phyloP scores from a whole-genome alignment of 2,888 invertebrate genomes.

The Drosophila diplacantha region DNA sequence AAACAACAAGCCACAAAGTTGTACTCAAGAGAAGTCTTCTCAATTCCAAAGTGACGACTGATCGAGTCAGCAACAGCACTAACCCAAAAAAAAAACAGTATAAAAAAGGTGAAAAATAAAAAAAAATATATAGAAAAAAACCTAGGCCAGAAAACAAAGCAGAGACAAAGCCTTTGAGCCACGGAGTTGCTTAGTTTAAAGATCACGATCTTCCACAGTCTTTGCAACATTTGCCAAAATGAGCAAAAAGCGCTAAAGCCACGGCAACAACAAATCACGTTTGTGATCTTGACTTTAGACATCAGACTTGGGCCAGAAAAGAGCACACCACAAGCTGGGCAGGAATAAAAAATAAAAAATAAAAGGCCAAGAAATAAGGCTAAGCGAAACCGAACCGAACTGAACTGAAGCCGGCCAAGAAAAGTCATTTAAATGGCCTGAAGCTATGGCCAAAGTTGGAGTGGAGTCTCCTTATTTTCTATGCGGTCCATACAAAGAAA shows the following conservation, averaged over 20 bases:
- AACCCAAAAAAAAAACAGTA: neutral
- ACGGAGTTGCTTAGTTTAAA: conserved; percentile 61
- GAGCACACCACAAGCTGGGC: conserved; percentile 21
- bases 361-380: conserved; percentile 32
- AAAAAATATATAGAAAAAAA: conserved; percentile 16
- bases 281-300: conserved; percentile 71
- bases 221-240: conserved; percentile 62
- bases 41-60: conserved; percentile 62
- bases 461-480: conserved; percentile 35
- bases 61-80: conserved; percentile 61
- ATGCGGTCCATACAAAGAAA: conserved; percentile 12
- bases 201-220: conserved; percentile 66
- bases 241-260: conserved; percentile 46
- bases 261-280: conserved; percentile 62
- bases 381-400: conserved; percentile 42
- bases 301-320: conserved; percentile 37
- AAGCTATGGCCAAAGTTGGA: conserved; percentile 29
- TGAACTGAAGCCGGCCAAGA: conserved; percentile 53
- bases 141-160: conserved; percentile 24
- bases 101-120: conserved; percentile 24
- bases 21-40: conserved; percentile 32
- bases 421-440: conserved; percentile 65
- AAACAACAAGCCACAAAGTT: conserved; percentile 27
- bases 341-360: conserved; percentile 12
- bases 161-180: conserved; percentile 26